Conservation (phyloP, 2,888 invertebrate genomes). For the Seira ritae region DNA sequence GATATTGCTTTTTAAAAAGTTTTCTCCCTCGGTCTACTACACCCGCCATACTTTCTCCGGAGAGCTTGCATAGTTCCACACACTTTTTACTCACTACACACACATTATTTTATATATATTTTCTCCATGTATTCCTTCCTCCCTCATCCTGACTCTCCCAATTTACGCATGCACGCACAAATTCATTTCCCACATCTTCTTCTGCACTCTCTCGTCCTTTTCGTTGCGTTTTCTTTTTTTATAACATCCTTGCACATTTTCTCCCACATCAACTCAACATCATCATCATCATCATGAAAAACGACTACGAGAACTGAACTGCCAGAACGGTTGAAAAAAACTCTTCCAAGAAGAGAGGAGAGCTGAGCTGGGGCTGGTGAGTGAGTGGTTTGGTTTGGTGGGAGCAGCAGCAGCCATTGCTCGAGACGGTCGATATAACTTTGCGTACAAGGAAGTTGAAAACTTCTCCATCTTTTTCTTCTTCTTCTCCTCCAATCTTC, state of each 20-base stretch:
- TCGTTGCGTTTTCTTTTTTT: slow-evolving; percentile 19
- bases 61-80: slow-evolving; percentile 21
- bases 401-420: slow-evolving; percentile 51
- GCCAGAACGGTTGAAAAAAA: not conserved
- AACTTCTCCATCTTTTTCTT: slow-evolving; percentile 28
- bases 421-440: not conserved
- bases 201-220: slow-evolving; percentile 36
- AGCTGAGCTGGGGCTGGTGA: no score
- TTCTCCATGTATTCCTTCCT: slow-evolving; percentile 13
- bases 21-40: slow-evolving; percentile 21
- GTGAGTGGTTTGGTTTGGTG: slow-evolving; percentile 12
- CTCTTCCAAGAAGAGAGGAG: slow-evolving; percentile 10
- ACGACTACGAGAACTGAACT: not conserved
- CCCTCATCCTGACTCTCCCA: slow-evolving; percentile 50
- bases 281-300: no score
- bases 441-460: not conserved
- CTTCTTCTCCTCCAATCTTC: slow-evolving; percentile 15
- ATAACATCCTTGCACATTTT: not conserved
- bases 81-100: slow-evolving; percentile 26
- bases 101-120: not conserved
- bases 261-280: no score
- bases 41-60: slow-evolving; percentile 36
- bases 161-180: slow-evolving; percentile 67
- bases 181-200: slow-evolving; percentile 59
- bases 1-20: slow-evolving; percentile 14